Conservation (phyloP, 2,888 invertebrate species). For the Apeira syringaria region DNA sequence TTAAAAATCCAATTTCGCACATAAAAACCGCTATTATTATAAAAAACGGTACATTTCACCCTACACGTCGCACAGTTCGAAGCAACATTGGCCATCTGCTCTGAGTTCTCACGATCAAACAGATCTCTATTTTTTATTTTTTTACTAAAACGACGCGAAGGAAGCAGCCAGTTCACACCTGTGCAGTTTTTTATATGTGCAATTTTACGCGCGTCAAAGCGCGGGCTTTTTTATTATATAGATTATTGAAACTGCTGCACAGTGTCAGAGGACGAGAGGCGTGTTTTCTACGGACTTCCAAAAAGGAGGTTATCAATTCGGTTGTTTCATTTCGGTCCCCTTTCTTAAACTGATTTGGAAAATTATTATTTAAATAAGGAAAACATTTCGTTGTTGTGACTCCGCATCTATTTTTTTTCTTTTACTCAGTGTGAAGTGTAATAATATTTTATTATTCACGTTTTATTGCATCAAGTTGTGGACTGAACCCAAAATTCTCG, state of each 20-base stretch:
- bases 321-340: neutral
- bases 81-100: conserved; percentile 26
- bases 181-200: conserved; percentile 10
- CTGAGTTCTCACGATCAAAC: conserved; percentile 30
- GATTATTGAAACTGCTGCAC: too few species aligned
- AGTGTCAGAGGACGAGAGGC: too few species aligned
- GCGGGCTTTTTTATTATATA: neutral
- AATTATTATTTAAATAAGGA: too few species aligned
- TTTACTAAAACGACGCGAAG: conserved; percentile 24
- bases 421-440: too few species aligned
- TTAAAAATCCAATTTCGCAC: too few species aligned
- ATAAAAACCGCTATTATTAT: neutral
- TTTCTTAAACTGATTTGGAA: too few species aligned
- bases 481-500: too few species aligned
- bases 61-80: neutral
- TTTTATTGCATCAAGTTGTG: too few species aligned
- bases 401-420: too few species aligned
- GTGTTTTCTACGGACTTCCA: neutral
- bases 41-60: conserved; percentile 1
- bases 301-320: neutral
- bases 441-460: too few species aligned
- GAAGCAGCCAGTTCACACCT: conserved; percentile 21
- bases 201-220: conserved; percentile 4
- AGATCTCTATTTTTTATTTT: conserved; percentile 13
- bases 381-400: too few species aligned